These are phyloP conservation scores for Amphipoea lucens DNA, from an alignment of 2,888 invertebrate genomes.

Conservation along the genomic window DNA sequence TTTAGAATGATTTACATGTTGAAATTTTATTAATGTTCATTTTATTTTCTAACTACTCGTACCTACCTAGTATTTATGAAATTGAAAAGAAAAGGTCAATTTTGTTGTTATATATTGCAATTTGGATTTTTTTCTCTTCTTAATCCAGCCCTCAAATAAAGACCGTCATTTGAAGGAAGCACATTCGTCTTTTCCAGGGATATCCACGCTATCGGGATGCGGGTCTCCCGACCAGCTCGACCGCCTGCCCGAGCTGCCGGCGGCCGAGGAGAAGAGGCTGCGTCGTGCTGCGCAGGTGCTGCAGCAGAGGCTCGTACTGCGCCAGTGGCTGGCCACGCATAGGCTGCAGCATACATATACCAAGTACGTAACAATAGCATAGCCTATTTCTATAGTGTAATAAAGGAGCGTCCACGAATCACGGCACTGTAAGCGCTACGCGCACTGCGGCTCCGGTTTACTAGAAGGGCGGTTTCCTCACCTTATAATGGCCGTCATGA, in stretches of 20 bases:
- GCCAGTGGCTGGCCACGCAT: slow-evolving; percentile 95
- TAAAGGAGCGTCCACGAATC: not conserved
- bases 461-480: not conserved
- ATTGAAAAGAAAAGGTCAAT: not conserved
- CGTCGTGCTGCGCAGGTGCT: slow-evolving; percentile 95
- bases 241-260: slow-evolving; percentile 94
- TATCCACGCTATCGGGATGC: slow-evolving; percentile 95
- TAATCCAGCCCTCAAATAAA: not conserved
- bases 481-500: not conserved
- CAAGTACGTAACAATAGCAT: slow-evolving; percentile 84
- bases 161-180: not conserved
- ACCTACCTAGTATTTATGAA: not conserved
- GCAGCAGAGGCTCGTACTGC: slow-evolving; percentile 95
- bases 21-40: slow-evolving; percentile 31
- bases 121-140: not conserved
- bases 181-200: slow-evolving; percentile 89
- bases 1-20: slow-evolving; percentile 25
- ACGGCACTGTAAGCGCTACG: not conserved
- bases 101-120: not conserved
- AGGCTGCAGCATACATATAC: slow-evolving; percentile 93
- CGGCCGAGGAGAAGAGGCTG: slow-evolving; percentile 95
- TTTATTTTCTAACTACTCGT: not conserved
- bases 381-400: not conserved
- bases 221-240: slow-evolving; percentile 94
- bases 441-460: not conserved